Evolutionary conservation across 2,888 invertebrate species (phyloP), one percentile per base, ranked within the genome.

Genomic region (Aproaerema taeniolella): DNA sequence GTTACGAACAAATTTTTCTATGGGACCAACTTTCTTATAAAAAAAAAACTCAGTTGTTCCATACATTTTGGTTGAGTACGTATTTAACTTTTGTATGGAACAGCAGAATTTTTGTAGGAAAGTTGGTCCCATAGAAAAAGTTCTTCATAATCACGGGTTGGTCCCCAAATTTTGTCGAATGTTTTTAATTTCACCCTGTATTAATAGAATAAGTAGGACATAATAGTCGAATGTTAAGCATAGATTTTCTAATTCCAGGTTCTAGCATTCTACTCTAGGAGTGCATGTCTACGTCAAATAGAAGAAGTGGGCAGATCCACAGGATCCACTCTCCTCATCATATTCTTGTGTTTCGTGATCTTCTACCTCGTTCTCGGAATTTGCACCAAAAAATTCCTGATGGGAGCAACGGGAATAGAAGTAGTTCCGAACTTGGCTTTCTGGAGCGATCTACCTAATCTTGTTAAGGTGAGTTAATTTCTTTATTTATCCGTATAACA

Each of bases 351-450:
- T 0, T 68, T 87, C 39, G 58, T 83, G 1, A 71, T 88, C 20
- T 69, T 90, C 45, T 93, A 93, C 62, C 87, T 92, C 14, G 73
- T 91, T 42, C 88, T 91, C 29, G 94, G 94, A 37, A 88, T 90
- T 35, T 66, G 90, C 31, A 86, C 90, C 1, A 88, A 91, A 62
- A 91, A 90, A 61, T 89, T 90, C 61, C 70, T 92, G 28, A 88
- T 92, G 69, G 93, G 93, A 16, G 93, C 93, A 0, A 88, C 90
- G 29, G 93, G 94, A 1, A 70, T 88, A 43, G 93, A 94, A 77
- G 87, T 93, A 55, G 86, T 94, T 53, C 94, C 94, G 0, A 92
- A 94, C 69, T 77, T 91, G 42, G 89, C 88, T 39, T 93, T 94
- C 69, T 94, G 94, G 94, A 74, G 75, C 6, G 91, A 91, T 42